Evolutionary conservation across 2,888 invertebrate genomes (phyloP).

Genomic region (Unio delphinus): DNA sequence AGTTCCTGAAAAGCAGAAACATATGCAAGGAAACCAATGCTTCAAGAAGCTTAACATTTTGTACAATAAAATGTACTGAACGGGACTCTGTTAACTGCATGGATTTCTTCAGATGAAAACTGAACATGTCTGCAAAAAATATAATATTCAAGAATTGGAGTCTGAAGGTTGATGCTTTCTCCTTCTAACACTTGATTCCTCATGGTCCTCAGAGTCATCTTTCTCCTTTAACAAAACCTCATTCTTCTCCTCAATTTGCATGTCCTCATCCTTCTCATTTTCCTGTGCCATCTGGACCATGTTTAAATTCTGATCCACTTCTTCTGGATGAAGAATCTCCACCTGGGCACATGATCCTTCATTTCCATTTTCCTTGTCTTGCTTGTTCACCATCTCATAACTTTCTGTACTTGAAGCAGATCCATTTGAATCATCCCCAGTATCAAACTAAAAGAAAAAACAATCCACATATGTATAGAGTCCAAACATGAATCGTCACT

Average conservation of each 20-base stretch:
- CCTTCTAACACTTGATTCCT: constrained; percentile 23
- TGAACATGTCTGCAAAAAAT: too few relatives aligned
- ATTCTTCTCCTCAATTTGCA: constrained; percentile 12
- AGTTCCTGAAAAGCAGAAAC: too few relatives aligned
- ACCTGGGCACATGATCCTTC: constrained; percentile 19
- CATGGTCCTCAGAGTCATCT: constrained; percentile 5
- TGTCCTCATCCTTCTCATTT: constrained; percentile 24
- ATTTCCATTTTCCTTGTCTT: constrained; percentile 25
- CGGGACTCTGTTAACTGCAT: too few relatives aligned
- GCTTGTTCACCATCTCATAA: constrained; percentile 47
- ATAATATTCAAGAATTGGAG: constrained; percentile 13
- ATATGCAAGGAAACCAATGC: too few relatives aligned
- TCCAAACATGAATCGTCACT: too few relatives aligned
- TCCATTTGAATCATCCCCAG: constrained; percentile 28
- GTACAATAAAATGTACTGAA: too few relatives aligned
- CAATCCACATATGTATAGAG: too few relatives aligned
- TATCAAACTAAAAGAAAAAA: background rate
- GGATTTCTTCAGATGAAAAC: too few relatives aligned
- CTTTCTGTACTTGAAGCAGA: constrained; percentile 53
- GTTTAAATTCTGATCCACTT: background rate
- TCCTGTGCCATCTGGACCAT: constrained; percentile 13
- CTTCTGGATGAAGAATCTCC: constrained; percentile 22
- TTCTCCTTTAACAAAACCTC: constrained; percentile 22
- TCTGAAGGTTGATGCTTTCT: constrained; percentile 17
- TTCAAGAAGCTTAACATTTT: too few relatives aligned